phyloP scores from a whole-genome alignment of 2,797 vertebrate genomes.

The Chrosomus eos region DNA sequence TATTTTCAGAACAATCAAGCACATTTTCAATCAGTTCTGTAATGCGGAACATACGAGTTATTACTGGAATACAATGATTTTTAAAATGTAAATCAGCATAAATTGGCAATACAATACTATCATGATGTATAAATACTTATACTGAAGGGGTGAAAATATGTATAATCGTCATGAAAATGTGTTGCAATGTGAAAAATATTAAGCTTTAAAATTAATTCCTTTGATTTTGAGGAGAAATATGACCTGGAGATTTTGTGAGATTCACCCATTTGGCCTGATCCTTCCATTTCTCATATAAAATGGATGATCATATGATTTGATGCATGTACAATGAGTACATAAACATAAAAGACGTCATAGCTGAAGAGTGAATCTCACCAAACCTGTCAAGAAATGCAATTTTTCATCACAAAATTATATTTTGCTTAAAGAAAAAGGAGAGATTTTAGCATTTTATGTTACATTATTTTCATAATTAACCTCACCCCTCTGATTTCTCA shows the following conservation, averaged over 20 bases:
- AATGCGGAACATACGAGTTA: background rate
- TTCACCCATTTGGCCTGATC: background rate
- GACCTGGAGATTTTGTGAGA: background rate
- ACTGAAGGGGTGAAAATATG: background rate
- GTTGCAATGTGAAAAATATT: background rate
- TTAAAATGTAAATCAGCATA: background rate
- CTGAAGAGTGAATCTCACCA: background rate
- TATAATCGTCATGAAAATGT: background rate
- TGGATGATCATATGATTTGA: background rate
- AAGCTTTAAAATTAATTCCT: background rate
- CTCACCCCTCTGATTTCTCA: background rate
- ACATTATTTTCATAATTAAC: background rate
- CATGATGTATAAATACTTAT: background rate
- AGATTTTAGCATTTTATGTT: background rate
- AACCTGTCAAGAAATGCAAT: background rate
- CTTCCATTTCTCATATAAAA: background rate
- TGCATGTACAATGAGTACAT: background rate
- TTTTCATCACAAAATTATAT: background rate
- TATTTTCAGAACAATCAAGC: background rate
- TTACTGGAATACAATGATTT: background rate
- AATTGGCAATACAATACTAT: background rate
- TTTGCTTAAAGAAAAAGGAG: background rate
- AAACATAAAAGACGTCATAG: background rate
- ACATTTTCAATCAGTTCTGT: background rate
- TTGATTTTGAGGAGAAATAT: slow-evolving; percentile 1